A percentile compares a stretch with the other conserved stretches of the same genome.
phyloP scores from a whole-genome alignment of 2,888 invertebrate genomes.

The Ectemnius lituratus region DNA sequence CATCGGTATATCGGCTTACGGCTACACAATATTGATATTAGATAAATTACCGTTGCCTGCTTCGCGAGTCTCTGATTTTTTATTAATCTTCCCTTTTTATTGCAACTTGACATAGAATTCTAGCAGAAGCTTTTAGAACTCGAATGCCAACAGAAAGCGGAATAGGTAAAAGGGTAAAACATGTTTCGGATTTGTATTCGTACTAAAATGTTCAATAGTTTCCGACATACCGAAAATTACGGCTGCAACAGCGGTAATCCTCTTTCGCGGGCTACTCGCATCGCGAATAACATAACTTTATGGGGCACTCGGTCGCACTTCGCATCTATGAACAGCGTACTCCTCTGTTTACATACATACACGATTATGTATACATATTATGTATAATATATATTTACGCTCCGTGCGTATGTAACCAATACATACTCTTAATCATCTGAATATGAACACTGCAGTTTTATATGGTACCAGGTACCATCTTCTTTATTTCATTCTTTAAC shows the following conservation, averaged over 20 bases:
- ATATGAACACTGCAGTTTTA: slow-evolving; percentile 60
- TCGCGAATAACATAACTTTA: slow-evolving; percentile 29
- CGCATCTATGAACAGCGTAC: slow-evolving; percentile 47
- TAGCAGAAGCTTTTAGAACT: slow-evolving; percentile 33
- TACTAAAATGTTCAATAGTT: background rate
- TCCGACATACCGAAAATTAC: too few species aligned
- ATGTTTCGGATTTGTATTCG: slow-evolving; percentile 29
- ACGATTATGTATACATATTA: slow-evolving; percentile 53
- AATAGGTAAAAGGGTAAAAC: slow-evolving; percentile 35
- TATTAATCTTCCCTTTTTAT: slow-evolving; percentile 35
- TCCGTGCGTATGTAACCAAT: slow-evolving; percentile 40
- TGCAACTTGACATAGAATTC: slow-evolving; percentile 39
- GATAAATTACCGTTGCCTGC: background rate
- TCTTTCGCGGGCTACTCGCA: background rate
- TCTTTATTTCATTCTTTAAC: slow-evolving; percentile 24
- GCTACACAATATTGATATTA: slow-evolving; percentile 35
- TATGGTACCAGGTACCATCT: slow-evolving; percentile 49
- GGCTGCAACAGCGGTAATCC: too few species aligned
- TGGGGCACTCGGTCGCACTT: slow-evolving; percentile 62
- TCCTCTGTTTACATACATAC: slow-evolving; percentile 47
- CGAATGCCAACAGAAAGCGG: slow-evolving; percentile 27
- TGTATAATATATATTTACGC: slow-evolving; percentile 51
- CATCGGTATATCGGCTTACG: slow-evolving; percentile 29
- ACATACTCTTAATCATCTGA: slow-evolving; percentile 49
- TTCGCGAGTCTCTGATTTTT: slow-evolving; percentile 11